Base-by-base conservation (phyloP, 2,113 vertebrate genomes). In the Mesembrinibis cayennensis region DNA sequence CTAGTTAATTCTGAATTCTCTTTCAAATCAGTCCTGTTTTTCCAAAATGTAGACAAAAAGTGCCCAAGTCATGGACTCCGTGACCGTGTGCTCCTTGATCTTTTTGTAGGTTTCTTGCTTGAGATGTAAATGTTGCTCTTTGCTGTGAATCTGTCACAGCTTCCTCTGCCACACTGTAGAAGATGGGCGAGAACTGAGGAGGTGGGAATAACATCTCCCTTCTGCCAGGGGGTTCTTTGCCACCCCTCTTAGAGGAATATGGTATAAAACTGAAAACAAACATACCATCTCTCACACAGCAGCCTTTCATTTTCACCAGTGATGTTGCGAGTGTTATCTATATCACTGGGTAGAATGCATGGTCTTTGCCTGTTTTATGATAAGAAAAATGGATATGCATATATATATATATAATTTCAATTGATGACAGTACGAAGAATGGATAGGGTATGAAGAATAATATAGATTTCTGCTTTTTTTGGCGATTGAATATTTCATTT, bases 1-100 rank as follows among this genome's bases (percentile, higher is more conserved):
- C n/a, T 89, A 12, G 62, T 83, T 92, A 66, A 81, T 92, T 73
- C 42, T 89, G 55, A 91, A 83, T 92, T 97, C 17, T 94, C 67
- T 92, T 93, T 89, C 72, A 89, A 83, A 90, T 66, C 21, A 13
- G 14, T 58, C 19, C 15, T 23, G 10, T 52, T 90, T 70, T 85
- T 91, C 50, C 27, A 67, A 70, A 95, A 70, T 14, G 10, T 65
- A 45, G 14, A 65, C 5, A 56, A 45, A 72, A 76, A 79, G 63
- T 4, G 23, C 7, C 44, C 36, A 34, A 59, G 47, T 65, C 30
- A 3, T 1, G 3, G 15, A 49, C 7, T 8, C 34, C 7, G 1
- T 56, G 49, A 17, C 36, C 11, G 1, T 45, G 21, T 78, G 14
- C 44, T 55, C 12, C 45, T 73, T 70, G 62, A 81, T 69, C 36